phyloP scores from a whole-genome alignment of 2,113 vertebrate genomes.

The Paedocypris sp. region DNA sequence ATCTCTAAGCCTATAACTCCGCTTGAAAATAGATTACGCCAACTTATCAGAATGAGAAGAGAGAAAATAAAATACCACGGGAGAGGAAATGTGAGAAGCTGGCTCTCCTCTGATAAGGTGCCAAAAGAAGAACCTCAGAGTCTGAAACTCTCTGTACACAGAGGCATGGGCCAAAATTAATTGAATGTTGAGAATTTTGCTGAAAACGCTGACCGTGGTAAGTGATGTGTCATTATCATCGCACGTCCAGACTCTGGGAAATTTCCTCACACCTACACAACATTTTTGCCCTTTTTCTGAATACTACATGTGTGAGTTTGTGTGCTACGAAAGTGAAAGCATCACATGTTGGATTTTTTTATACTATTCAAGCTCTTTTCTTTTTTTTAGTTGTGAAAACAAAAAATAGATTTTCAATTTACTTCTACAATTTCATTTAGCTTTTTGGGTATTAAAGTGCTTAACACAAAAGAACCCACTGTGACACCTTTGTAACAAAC shows the following conservation, averaged over 20 bases:
- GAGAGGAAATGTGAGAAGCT: constrained; percentile 18
- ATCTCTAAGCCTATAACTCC: constrained; percentile 54
- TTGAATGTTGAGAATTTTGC: constrained; percentile 19
- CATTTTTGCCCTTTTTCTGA: constrained; percentile 3
- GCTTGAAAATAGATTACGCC: constrained; percentile 49
- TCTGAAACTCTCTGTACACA: constrained; percentile 2
- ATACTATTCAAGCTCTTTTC: no score
- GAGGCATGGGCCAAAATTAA: constrained; percentile 21
- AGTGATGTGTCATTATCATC: constrained; percentile 25
- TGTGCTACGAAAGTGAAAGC: no score
- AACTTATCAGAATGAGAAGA: constrained; percentile 38
- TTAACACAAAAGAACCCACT: no score
- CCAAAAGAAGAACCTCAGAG: constrained; percentile 2
- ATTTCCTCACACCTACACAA: constrained; percentile 1
- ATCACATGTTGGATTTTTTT: no score
- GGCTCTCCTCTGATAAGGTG: constrained; percentile 35
- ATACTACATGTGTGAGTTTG: constrained; percentile 2
- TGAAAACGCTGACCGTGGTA: constrained; percentile 27
- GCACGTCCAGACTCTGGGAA: constrained; percentile 30
- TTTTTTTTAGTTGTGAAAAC: no score
- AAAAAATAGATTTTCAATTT: no score
- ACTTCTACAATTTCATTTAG: no score
- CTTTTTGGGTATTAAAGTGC: no score
- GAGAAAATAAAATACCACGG: background rate
- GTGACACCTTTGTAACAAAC: no score